Evolutionary conservation across 2,888 invertebrate species (phyloP), one percentile per base, ranked within the genome.

Genomic region (Catocala sponsa): DNA sequence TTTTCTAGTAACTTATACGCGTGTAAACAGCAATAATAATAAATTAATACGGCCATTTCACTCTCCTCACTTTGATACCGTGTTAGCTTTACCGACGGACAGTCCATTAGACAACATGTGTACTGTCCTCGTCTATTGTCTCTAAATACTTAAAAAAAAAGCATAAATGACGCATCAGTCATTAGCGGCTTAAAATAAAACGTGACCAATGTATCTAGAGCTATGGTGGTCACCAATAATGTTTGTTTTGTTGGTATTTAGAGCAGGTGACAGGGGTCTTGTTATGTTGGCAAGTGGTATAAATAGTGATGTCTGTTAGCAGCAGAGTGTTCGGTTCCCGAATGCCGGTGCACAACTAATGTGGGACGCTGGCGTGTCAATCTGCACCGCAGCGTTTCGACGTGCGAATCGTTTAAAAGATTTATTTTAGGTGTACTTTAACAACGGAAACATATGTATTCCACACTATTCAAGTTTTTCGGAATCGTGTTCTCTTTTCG

Each of bases 271-370:
- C 72, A 74, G 65, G 65, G 86, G 62, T 83, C 86, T 79, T 56
- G 59, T 74, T 74, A 79, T 57, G 70, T 65, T 87, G 87, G 90
- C 79, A 38, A 64, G 65, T 55, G 69, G 72, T 91, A 92, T 89
- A 89, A 91, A 92, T 92, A 91, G 91, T 86, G 84, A 79, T 88
- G 91, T 91, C 91, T 89, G 87, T 91, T 91, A 89, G 80, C 90
- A 81, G 81, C 65, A 78, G 79, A 78, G 80, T 82, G 83, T 86
- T 87, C 79, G 86, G 90, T 89, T 90, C 90, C 90, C 88, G 91
- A 91, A 91, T 91, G 83, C 91, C 90, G 82, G 85, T 87, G 87
- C 85, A 82, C 78, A 82, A 84, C 82, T 86, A 88, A 90, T 89
- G 89, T 90, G 86, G 90, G 84, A 75, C 91, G 87, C 74, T 81